These are phyloP conservation scores for Sebastes itinus DNA, from an alignment of 2,797 vertebrate genomes.

Conservation along the genomic window DNA sequence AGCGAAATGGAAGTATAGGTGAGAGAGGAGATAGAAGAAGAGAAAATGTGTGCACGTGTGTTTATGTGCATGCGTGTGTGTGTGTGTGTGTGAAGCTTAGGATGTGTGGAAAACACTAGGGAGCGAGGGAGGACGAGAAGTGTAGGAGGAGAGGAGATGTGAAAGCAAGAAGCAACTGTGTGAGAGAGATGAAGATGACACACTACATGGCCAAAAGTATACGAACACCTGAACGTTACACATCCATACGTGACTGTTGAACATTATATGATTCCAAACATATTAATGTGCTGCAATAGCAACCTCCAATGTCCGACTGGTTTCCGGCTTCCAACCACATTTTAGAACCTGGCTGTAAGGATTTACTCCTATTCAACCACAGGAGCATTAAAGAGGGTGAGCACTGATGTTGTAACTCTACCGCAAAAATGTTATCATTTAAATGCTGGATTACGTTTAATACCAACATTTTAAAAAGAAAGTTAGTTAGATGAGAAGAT, in stretches of 20 bases:
- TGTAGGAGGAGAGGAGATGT: conserved; percentile 42
- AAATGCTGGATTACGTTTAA: too few relatives aligned
- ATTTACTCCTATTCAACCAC: not conserved
- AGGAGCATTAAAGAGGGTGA: not conserved
- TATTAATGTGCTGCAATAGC: too few relatives aligned
- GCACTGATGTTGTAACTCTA: too few relatives aligned
- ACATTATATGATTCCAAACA: not conserved
- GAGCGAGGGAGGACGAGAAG: conserved; percentile 37
- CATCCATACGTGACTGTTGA: not conserved
- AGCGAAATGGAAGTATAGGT: conserved; percentile 4
- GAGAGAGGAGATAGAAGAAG: conserved; percentile 16
- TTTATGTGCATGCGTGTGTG: not conserved
- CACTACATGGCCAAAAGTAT: not conserved
- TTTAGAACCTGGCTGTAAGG: not conserved
- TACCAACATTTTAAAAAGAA: too few relatives aligned
- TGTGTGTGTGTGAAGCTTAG: conserved; percentile 9
- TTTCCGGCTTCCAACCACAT: not conserved
- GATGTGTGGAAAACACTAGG: conserved; percentile 37
- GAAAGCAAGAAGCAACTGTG: conserved; percentile 14
- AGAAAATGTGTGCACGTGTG: not conserved
- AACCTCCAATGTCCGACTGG: not conserved
- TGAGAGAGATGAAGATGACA: not conserved
- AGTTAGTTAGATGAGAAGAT: too few relatives aligned
- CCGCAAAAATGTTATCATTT: not conserved
- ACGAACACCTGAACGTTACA: not conserved